Conservation (phyloP, 2,113 vertebrate genomes). For the Sisor rabdophorus region DNA sequence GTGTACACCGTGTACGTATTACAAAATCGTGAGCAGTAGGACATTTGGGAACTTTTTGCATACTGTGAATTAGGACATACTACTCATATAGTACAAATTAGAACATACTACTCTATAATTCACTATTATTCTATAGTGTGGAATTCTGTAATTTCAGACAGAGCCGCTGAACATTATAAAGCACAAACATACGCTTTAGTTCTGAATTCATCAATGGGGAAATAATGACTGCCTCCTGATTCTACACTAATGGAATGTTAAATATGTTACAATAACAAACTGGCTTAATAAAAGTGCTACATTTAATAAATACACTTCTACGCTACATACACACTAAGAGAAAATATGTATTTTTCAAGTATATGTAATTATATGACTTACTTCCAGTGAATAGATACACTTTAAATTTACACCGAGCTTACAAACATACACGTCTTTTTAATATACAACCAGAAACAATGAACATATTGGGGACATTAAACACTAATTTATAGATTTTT, state of each 20-base stretch:
- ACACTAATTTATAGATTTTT: no score
- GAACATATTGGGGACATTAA: no score
- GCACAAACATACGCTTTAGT: no score
- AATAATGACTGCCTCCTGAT: neutral
- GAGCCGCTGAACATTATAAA: neutral
- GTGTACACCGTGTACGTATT: no score
- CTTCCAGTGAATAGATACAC: neutral
- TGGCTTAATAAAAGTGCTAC: neutral
- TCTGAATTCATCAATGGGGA: neutral
- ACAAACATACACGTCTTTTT: neutral
- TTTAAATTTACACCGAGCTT: neutral
- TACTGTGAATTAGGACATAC: no score
- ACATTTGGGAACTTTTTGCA: no score
- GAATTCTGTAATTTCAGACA: no score
- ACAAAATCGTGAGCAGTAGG: no score
- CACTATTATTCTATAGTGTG: no score
- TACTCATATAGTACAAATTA: no score
- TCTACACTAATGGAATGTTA: neutral
- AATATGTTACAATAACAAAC: neutral
- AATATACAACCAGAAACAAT: neutral
- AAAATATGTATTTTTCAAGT: neutral
- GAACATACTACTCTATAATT: no score
- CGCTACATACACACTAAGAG: neutral
- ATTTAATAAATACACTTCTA: neutral
- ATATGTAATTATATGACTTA: neutral